Evolutionary conservation across 2,888 invertebrate genomes (phyloP).

Genomic region (Microplitis manilae): DNA sequence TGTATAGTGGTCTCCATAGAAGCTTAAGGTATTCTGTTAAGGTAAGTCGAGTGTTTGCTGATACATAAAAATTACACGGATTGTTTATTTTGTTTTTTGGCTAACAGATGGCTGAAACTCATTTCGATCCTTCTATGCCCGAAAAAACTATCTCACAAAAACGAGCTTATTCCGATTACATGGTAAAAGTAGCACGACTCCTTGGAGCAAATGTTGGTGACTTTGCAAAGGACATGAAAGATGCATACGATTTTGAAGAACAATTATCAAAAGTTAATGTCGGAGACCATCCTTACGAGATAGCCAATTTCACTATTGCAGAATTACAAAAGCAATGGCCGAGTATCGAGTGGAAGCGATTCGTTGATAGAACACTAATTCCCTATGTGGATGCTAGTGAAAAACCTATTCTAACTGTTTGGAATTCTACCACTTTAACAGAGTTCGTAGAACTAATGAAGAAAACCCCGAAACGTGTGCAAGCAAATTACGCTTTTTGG

Average conservation of each 20-base stretch:
- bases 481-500: not conserved
- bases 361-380: not conserved
- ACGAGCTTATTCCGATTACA: not conserved
- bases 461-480: not conserved
- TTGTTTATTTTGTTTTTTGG: not conserved
- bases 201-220: not conserved
- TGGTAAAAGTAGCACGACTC: not conserved
- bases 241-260: not conserved
- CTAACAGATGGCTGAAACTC: not conserved
- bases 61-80: too few species aligned
- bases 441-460: not conserved
- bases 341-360: not conserved
- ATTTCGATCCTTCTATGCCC: not conserved
- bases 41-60: too few species aligned
- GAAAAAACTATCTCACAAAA: not conserved
- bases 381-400: not conserved
- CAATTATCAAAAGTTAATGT: not conserved
- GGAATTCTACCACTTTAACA: not conserved
- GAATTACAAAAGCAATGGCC: not conserved
- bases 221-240: not conserved
- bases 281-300: not conserved
- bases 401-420: not conserved
- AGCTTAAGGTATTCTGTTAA: too few species aligned
- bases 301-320: not conserved
- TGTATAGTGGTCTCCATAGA: too few species aligned